These are phyloP conservation scores for Anthopleura xanthogrammica DNA, from an alignment of 92 coral and sea anemone species.

Conservation along the genomic window DNA sequence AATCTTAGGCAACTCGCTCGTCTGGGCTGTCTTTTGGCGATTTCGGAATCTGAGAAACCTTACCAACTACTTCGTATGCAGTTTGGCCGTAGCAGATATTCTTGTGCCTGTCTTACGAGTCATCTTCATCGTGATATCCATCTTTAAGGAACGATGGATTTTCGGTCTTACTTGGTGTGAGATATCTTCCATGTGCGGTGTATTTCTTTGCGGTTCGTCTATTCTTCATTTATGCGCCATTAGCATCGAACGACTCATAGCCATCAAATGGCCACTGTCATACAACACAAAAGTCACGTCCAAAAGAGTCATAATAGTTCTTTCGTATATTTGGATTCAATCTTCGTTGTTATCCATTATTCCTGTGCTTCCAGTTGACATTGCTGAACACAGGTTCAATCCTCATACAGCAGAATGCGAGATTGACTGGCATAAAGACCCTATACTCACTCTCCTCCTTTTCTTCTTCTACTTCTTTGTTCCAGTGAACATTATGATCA, in stretches of 20 bases:
- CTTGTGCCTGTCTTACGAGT: conserved; percentile 80
- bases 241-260: conserved; percentile 80
- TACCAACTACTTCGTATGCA: conserved; percentile 87
- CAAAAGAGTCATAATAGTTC: conserved; percentile 46
- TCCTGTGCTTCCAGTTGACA: conserved; percentile 69
- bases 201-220: conserved; percentile 83
- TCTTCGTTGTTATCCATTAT: conserved; percentile 44
- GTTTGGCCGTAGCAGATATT: conserved; percentile 77
- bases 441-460: conserved; percentile 61
- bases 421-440: conserved; percentile 72
- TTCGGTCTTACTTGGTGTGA: conserved; percentile 85
- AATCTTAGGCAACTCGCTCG: conserved; percentile 77
- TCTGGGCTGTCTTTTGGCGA: conserved; percentile 80
- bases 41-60: conserved; percentile 74
- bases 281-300: conserved; percentile 67
- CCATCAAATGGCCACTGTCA: conserved; percentile 82
- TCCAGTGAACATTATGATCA: conserved; percentile 62
- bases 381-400: conserved; percentile 74
- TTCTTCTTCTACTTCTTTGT: conserved; percentile 61
- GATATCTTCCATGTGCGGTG: conserved; percentile 83
- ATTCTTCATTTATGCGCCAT: conserved; percentile 86
- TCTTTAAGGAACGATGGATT: conserved; percentile 65
- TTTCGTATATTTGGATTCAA: conserved; percentile 66
- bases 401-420: conserved; percentile 76
- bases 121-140: conserved; percentile 58